A percentile compares a stretch with the other conserved stretches of the same genome.
These are phyloP conservation scores for Crotophaga sulcirostris DNA, from an alignment of 2,113 vertebrate genomes.

Conservation along the genomic window DNA sequence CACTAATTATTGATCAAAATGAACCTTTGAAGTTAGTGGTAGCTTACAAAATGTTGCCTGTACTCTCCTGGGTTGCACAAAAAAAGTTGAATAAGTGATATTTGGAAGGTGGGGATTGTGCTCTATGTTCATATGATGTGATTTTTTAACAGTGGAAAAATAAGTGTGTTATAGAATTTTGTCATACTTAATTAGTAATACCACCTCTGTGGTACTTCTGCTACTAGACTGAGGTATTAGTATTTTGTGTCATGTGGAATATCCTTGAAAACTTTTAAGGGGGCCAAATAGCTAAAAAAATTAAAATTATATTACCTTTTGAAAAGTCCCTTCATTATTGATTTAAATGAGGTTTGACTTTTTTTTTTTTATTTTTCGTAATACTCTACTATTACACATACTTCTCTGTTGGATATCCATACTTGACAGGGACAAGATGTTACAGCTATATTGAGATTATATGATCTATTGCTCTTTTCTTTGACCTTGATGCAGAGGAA, in stretches of 20 bases:
- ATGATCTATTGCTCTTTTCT: background rate
- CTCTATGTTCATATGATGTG: background rate
- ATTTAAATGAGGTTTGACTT: background rate
- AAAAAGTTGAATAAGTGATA: background rate
- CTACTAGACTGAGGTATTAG: background rate
- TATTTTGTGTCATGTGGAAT: background rate
- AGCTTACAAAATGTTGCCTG: background rate
- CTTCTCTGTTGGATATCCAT: background rate
- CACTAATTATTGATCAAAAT: background rate
- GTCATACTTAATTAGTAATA: background rate
- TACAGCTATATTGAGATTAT: background rate
- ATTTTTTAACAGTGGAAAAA: background rate
- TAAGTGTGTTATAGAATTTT: background rate
- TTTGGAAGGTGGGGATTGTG: background rate
- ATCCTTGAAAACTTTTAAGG: background rate
- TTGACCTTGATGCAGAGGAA: background rate
- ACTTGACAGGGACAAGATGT: background rate
- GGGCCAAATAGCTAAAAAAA: background rate
- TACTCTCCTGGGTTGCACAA: background rate
- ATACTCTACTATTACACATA: background rate
- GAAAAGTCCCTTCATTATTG: background rate
- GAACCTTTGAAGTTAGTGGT: background rate
- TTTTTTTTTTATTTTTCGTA: background rate
- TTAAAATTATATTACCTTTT: background rate
- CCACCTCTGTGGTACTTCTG: accelerated